Base-by-base conservation (phyloP, 2,888 invertebrate species). In the Agrochola litura region DNA sequence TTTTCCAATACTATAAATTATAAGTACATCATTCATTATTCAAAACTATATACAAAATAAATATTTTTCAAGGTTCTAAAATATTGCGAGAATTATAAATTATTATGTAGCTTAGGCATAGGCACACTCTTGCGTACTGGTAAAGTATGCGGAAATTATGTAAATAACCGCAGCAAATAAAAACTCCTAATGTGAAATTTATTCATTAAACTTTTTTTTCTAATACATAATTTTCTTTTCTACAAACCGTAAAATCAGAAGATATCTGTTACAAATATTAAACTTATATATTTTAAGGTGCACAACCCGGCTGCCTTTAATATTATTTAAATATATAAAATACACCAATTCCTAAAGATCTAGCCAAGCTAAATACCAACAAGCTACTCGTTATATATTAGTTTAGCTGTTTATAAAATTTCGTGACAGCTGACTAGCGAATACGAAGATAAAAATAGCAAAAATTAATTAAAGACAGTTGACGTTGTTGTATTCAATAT, bases 21-120 rank as follows among this genome's bases (percentile, higher is more conserved):
- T 83, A 83, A 86, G 83, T 83, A 83, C 83, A 86, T 66, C 61
- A 83, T 70, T 25, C 72, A 77, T 86, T 86, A 73, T 73, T 65
- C n/a, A 72, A 72, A 14, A 61, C 60, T 63, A 66, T 77, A 41
- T 70, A 67, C 25, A 67, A 86, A 83, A 69, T 72, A 69, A 69
- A 85, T 71, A 85, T 63, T 56, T 69, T 77, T 67, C 63, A 83
- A 77, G 72, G 52, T 72, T 83, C 9, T 0, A 46, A 77, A 65
- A 71, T 65, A 82, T 82, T 69, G 60, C 30, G 30, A 16, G n/a
- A 65, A 8, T 52, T 63, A 58, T 58, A n/a, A 61, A 16, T 52
- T 63, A 54, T 58, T 61, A 63, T 52, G 25, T 41, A 37, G 9
- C 12, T 58, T 41, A 46, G 4, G 37, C 58, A 73, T 16, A n/a